These are phyloP conservation scores for Pterophyllum scalare DNA, from an alignment of 2,113 vertebrate genomes.

Conservation along the genomic window DNA sequence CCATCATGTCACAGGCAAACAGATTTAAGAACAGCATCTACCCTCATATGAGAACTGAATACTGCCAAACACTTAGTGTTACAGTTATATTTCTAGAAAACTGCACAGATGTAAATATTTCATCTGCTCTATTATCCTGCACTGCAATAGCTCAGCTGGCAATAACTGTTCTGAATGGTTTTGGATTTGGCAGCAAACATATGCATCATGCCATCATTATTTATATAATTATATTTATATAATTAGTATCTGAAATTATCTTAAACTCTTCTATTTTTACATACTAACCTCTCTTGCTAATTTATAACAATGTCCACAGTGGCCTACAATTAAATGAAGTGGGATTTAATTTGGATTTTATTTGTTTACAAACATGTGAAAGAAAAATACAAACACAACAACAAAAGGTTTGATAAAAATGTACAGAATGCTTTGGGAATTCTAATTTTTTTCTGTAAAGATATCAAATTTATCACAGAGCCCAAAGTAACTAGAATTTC, in stretches of 20 bases:
- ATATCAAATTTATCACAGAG: background rate
- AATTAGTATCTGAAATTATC: background rate
- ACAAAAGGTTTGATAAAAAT: background rate
- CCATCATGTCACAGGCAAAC: background rate
- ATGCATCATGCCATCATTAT: background rate
- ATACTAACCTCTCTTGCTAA: background rate
- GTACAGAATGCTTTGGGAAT: background rate
- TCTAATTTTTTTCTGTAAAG: background rate
- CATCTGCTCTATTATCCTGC: background rate
- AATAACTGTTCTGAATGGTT: too few relatives aligned
- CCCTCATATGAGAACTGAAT: background rate
- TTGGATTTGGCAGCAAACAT: too few relatives aligned
- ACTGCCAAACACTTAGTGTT: background rate
- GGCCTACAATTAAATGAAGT: background rate
- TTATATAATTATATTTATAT: background rate
- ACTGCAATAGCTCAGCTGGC: background rate
- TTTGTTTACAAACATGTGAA: background rate
- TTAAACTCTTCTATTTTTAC: background rate
- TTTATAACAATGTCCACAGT: background rate
- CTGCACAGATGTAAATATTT: background rate
- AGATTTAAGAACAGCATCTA: conserved; percentile 7
- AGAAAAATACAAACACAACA: background rate
- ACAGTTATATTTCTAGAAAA: background rate
- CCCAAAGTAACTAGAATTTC: background rate
- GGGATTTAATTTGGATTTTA: background rate